A percentile compares a stretch with the other conserved stretches of the same genome.
Evolutionary conservation across 2,113 vertebrate species (phyloP).

Genomic region (Neoarius graeffei): DNA sequence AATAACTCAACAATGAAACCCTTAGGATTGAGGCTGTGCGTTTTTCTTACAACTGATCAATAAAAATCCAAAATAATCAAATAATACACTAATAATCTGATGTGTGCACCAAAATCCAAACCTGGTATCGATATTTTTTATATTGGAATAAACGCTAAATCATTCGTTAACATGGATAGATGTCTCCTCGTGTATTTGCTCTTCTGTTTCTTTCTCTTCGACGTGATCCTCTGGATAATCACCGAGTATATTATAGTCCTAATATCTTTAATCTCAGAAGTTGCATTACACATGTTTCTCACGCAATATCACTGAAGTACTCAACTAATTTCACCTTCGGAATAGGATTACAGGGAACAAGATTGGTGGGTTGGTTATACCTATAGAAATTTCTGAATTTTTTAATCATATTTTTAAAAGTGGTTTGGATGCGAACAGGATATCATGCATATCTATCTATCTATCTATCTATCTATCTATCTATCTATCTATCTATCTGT

Average conservation of each 20-base stretch:
- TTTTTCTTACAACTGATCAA: not conserved
- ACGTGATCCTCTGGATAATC: constrained; percentile 69
- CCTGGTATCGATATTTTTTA: not conserved
- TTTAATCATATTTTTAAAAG: not conserved
- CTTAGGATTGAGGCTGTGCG: not conserved
- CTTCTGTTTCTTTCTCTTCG: constrained; percentile 59
- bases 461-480: no score
- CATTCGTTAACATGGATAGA: not conserved
- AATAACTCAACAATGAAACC: not conserved
- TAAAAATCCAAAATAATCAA: not conserved
- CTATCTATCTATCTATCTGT: no score
- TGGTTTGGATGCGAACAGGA: not conserved
- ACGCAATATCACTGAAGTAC: constrained; percentile 46
- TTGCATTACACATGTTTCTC: constrained; percentile 61
- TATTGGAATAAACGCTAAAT: not conserved
- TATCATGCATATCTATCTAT: not conserved
- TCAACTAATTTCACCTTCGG: constrained; percentile 23
- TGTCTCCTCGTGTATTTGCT: not conserved
- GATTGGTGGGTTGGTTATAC: not conserved
- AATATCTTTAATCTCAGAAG: constrained; percentile 74
- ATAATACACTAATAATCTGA: not conserved
- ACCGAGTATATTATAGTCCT: constrained; percentile 65
- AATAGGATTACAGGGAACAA: constrained; percentile 38
- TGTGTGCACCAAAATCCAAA: not conserved
- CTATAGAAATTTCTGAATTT: not conserved